Percentiles rank a stretch among this genome's conserved stretches.
phyloP scores from a whole-genome alignment of 2,888 invertebrate genomes.

The Lasioglossum pauxillum region DNA sequence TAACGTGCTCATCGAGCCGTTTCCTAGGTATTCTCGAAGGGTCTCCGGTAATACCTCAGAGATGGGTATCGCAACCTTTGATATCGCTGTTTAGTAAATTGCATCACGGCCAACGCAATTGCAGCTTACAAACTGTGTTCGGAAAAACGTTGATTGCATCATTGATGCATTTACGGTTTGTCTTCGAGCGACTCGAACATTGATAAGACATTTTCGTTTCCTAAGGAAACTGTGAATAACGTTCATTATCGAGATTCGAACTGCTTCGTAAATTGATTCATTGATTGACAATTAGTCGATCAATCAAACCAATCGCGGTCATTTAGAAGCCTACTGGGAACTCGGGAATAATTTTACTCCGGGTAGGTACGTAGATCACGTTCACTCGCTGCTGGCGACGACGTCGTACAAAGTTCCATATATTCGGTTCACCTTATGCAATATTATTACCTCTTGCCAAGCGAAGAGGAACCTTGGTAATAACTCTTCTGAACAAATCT shows the following conservation, averaged over 20 bases:
- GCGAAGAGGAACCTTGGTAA: background rate
- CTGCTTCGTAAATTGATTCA: conserved; percentile 18
- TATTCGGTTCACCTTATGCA: background rate
- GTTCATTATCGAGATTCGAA: conserved; percentile 16
- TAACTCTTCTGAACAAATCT: background rate
- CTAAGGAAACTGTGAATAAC: conserved; percentile 14
- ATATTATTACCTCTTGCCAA: background rate
- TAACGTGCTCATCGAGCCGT: conserved; percentile 44
- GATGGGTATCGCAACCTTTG: background rate
- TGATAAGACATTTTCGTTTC: background rate
- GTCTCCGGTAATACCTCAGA: conserved; percentile 11
- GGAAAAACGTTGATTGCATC: conserved; percentile 34
- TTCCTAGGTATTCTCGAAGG: conserved; percentile 33
- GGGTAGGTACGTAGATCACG: background rate
- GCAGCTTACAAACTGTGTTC: conserved; percentile 22
- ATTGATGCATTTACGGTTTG: conserved; percentile 11
- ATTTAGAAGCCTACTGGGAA: background rate
- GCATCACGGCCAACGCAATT: conserved; percentile 23
- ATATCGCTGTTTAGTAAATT: conserved; percentile 28
- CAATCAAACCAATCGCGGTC: background rate
- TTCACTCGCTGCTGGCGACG: no score
- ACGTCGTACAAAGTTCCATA: background rate
- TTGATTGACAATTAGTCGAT: conserved; percentile 1
- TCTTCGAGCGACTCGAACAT: background rate
- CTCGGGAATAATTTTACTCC: background rate